Base-by-base conservation (phyloP, 2,888 invertebrate genomes). In the Apamea monoglypha region DNA sequence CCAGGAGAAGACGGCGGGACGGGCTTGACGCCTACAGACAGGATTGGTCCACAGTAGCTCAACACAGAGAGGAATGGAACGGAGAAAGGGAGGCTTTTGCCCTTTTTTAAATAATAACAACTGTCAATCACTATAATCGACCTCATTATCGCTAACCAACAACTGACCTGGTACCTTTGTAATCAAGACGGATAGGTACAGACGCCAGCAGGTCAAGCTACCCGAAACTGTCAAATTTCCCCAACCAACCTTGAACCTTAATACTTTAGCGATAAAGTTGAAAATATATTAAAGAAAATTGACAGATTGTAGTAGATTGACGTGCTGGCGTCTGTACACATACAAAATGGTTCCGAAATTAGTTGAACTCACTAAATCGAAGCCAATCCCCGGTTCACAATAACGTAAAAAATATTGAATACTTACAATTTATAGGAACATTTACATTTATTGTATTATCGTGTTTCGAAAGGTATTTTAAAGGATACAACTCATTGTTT, bases 391-490 rank as follows among this genome's bases (percentile, higher is more conserved):
- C 8, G 5, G 21, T 47, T 66, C 12, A 66, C n/a, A n/a, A 64
- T 12, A 74, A 40, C 56, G 29, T 53, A 50, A 50, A 75, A 76
- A 76, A 72, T 16, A 74, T 47, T 59, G 56, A 50, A 61, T n/a
- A n/a, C n/a, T n/a, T n/a, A 73, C 69, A 73, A 80, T 69, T 87
- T 73, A 73, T 77, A 6, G 29, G 25, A 73, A 53, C 25, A 80
- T 87, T 87, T 50, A 64, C 16, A 74, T 75, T 80, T 44, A 87
- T 83, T 67, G 63, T 71, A 66, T 56, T 66, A 68, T 84, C 71
- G 81, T 81, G 74, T 74, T 76, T 70, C 36, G n/a, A 47, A 74
- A 50, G 68, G 68, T 44, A 84, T 78, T 80, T 44, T 64, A 67
- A 64, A 81, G 32, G 29, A 56, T 68, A 50, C 53, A 66, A 40